Evolutionary conservation across 1,140 invertebrate species (phyloP).

Genomic region (Atta colombica): DNA sequence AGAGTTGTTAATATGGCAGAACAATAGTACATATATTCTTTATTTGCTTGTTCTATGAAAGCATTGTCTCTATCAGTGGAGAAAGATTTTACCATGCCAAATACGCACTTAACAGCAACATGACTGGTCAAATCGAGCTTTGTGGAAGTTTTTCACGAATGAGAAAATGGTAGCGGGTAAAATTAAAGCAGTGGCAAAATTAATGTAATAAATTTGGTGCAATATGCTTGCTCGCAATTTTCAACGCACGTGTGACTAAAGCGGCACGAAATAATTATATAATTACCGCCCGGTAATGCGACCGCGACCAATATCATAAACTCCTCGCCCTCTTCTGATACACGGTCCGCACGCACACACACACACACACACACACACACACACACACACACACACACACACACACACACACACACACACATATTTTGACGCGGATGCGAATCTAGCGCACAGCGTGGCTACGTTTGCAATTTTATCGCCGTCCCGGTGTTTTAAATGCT

Average conservation of each 20-base stretch:
- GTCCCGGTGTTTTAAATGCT: slow-evolving; percentile 29
- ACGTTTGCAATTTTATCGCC: slow-evolving; percentile 45
- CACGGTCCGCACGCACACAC: neutral
- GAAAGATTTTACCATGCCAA: neutral
- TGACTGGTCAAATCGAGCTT: neutral
- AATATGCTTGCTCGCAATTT: slow-evolving; percentile 36
- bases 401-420: neutral
- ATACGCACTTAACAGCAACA: neutral
- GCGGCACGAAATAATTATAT: slow-evolving; percentile 51
- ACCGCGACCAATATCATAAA: slow-evolving; percentile 5
- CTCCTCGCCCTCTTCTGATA: neutral
- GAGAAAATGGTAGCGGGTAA: neutral
- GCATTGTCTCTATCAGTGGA: neutral
- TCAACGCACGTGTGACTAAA: neutral
- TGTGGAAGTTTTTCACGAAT: neutral
- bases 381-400: neutral
- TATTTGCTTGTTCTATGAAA: slow-evolving; percentile 4
- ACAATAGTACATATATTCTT: slow-evolving; percentile 21
- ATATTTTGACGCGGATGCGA: slow-evolving; percentile 21
- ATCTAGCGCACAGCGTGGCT: neutral
- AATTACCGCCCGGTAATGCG: slow-evolving; percentile 34
- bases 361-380: neutral
- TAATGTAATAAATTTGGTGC: slow-evolving; percentile 14
- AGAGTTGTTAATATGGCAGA: slow-evolving; percentile 47
- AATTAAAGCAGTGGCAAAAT: slow-evolving; percentile 16